Percentiles rank a stretch among this genome's conserved stretches.
Evolutionary conservation across 2,113 vertebrate species (phyloP).

Genomic region (Elanus axillaris): DNA sequence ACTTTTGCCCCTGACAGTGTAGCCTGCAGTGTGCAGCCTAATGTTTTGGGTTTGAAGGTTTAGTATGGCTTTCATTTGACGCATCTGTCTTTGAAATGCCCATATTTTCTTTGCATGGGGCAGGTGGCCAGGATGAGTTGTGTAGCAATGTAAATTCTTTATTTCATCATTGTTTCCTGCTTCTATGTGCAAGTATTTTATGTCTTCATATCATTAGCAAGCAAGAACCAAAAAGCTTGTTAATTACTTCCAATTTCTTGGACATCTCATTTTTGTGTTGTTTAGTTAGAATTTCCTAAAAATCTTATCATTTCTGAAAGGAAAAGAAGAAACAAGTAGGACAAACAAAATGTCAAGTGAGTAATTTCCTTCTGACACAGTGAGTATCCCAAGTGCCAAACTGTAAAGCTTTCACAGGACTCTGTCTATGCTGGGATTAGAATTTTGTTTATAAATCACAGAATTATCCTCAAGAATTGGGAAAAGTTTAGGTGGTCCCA

Average conservation of each 20-base stretch:
- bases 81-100: not conserved
- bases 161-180: not conserved
- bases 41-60: accelerated
- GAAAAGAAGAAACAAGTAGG: not conserved
- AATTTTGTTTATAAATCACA: not conserved
- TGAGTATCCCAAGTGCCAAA: not conserved
- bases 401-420: not conserved
- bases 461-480: not conserved
- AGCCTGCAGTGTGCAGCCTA: not conserved
- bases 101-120: not conserved
- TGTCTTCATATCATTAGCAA: not conserved
- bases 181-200: not conserved
- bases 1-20: not conserved
- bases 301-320: not conserved
- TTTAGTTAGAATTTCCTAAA: not conserved
- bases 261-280: not conserved
- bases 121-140: not conserved
- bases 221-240: not conserved
- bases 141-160: not conserved
- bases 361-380: not conserved
- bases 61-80: not conserved
- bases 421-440: not conserved
- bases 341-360: not conserved
- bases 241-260: not conserved
- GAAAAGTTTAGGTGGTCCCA: not conserved